A percentile compares a stretch with the other conserved stretches of the same genome.
These are phyloP conservation scores for Benitochromis conjunctus DNA, from an alignment of 2,113 vertebrate genomes.

Conservation along the genomic window DNA sequence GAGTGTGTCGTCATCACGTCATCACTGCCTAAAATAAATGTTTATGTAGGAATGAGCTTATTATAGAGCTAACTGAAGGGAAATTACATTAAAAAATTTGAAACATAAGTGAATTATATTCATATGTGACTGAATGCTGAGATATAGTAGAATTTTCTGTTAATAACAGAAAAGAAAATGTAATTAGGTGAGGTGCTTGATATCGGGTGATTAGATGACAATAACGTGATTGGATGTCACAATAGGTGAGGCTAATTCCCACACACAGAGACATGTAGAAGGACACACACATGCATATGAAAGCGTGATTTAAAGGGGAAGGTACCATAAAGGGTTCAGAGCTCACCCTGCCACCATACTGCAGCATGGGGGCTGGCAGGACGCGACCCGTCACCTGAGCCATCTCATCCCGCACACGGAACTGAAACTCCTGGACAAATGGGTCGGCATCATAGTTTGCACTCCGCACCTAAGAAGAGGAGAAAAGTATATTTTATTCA, in stretches of 20 bases:
- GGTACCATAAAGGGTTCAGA: conserved; percentile 74
- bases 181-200: too few relatives aligned
- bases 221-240: too few relatives aligned
- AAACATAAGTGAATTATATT: too few relatives aligned
- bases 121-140: too few relatives aligned
- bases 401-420: conserved; percentile 95
- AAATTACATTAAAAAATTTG: too few relatives aligned
- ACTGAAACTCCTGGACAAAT: conserved; percentile 95
- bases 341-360: conserved; percentile 94
- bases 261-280: accelerated
- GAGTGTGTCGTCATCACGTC: not conserved
- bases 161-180: too few relatives aligned
- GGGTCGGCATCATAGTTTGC: conserved; percentile 93
- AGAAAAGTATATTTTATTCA: not conserved
- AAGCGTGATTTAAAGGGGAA: conserved; percentile 61
- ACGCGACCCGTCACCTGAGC: conserved; percentile 84
- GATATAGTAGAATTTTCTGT: too few relatives aligned
- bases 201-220: too few relatives aligned
- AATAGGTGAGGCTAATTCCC: too few relatives aligned
- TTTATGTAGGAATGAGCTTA: too few relatives aligned
- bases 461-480: conserved; percentile 82
- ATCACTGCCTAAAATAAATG: too few relatives aligned
- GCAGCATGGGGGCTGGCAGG: conserved; percentile 93
- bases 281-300: conserved; percentile 13
- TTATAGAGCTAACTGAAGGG: too few relatives aligned